Base-by-base conservation (phyloP, 2,888 invertebrate species). In the Melinaea menophilus region DNA sequence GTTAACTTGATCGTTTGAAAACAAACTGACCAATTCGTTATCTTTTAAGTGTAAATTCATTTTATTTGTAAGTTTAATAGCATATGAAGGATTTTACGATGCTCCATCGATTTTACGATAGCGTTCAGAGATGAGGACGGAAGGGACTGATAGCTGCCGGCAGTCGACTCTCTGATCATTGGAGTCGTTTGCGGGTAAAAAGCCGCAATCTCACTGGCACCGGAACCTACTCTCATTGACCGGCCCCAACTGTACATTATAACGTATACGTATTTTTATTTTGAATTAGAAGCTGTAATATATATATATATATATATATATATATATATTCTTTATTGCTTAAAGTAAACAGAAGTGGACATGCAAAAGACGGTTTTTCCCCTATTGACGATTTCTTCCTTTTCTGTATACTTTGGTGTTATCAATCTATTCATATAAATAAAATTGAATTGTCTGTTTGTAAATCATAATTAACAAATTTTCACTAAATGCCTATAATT, bases 101-200 rank as follows among this genome's bases (percentile, higher is more conserved):
- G 54, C 41, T 48, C 56, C 63, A 64, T 62, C 61, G 61, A 62
- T 66, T 70, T 70, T 66, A 70, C 56, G 65, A 69, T 61, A 61
- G 55, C 58, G 55, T 60, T 57, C 62, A 66, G 61, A 65, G 46
- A 56, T 56, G 63, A 63, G 59, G 55, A 55, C 60, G 64, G 60
- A 68, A 70, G 61, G 64, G 68, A 59, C 59, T 51, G 65, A 63
- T 63, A 65, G 63, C 62, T 63, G 59, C 54, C 41, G 64, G 62
- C 63, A 62, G 48, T 65, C 63, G 64, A 58, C 63, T 67, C 61
- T 48, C 59, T 58, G 62, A 65, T 61, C 56, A 58, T 65, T 63
- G 61, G 45, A 65, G 56, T 58, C 64, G 59, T 58, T 59, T 63
- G 54, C 45, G 51, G 34, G 62, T 55, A 54, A 55, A 65, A 63